Evolutionary conservation across 2,888 invertebrate genomes (phyloP).

Genomic region (Lasioglossum vierecki): DNA sequence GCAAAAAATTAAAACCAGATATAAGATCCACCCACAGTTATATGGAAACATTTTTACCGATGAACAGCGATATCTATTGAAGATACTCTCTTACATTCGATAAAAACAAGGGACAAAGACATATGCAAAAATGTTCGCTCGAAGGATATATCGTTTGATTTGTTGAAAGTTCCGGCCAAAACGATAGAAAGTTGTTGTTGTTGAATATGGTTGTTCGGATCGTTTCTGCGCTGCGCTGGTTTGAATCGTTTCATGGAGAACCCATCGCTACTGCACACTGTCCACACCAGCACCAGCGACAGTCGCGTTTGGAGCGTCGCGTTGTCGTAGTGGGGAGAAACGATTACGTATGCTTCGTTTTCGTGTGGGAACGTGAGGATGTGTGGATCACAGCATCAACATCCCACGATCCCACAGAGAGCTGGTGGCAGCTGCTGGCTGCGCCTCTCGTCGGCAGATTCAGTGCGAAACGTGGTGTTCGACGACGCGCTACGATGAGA

Average conservation of each 20-base stretch:
- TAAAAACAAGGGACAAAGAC: too few relatives aligned
- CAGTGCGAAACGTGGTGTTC: constrained; percentile 43
- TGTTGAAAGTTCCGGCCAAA: neutral
- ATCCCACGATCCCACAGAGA: constrained; percentile 13
- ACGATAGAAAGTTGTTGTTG: neutral
- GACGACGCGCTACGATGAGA: neutral
- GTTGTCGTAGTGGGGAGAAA: constrained; percentile 24
- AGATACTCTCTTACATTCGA: too few relatives aligned
- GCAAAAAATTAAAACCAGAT: too few relatives aligned
- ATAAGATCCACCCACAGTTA: too few relatives aligned
- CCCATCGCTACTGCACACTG: neutral
- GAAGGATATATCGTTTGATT: neutral
- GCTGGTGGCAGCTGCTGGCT: neutral
- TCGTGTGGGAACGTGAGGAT: too few relatives aligned
- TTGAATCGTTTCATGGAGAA: neutral
- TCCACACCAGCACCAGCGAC: neutral
- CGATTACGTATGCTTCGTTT: constrained; percentile 34
- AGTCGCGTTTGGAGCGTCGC: constrained; percentile 10
- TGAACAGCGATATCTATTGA: too few relatives aligned
- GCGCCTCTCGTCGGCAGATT: constrained; percentile 19
- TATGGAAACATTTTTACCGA: too few relatives aligned
- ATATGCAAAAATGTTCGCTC: too few relatives aligned
- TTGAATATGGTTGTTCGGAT: neutral
- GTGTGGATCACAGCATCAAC: constrained; percentile 8
- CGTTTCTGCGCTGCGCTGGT: neutral